Conservation (phyloP, 2,888 invertebrate species). For the Ypsolopha scabrella region DNA sequence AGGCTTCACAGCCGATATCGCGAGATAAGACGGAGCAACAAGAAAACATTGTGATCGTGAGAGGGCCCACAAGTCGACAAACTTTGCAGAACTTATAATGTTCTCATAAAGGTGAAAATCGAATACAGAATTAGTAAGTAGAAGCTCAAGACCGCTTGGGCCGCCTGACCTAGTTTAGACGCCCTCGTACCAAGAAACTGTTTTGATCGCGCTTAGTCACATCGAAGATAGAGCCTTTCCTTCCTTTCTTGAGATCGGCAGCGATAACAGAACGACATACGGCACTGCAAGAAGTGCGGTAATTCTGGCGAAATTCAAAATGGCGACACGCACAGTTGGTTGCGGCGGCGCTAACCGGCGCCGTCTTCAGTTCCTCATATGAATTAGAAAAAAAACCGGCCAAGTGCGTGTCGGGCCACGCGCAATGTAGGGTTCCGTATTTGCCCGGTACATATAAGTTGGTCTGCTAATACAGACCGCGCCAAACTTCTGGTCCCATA, state of each 20-base stretch:
- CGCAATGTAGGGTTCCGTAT: no score
- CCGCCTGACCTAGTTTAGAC: conserved; percentile 20
- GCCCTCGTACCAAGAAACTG: conserved; percentile 13
- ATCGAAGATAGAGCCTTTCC: not conserved
- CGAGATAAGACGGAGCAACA: conserved; percentile 19
- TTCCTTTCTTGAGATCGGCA: conserved; percentile 1
- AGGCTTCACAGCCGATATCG: conserved; percentile 10
- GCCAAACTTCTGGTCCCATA: no score
- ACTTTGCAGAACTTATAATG: no score
- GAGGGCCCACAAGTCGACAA: no score
- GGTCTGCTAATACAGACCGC: no score
- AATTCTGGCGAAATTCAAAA: conserved; percentile 1
- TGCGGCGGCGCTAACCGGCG: not conserved
- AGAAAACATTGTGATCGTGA: conserved; percentile 11
- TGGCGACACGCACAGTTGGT: not conserved
- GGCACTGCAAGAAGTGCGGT: not conserved
- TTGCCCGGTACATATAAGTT: no score
- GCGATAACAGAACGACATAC: not conserved
- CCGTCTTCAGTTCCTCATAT: no score
- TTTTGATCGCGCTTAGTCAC: not conserved
- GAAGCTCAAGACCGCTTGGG: not conserved
- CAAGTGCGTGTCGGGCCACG: no score
- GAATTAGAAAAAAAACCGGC: no score
- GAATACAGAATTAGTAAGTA: no score
- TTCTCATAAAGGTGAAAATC: no score